Evolutionary conservation across 2,888 invertebrate species (phyloP).

Genomic region (Caenorhabditis sp.): DNA sequence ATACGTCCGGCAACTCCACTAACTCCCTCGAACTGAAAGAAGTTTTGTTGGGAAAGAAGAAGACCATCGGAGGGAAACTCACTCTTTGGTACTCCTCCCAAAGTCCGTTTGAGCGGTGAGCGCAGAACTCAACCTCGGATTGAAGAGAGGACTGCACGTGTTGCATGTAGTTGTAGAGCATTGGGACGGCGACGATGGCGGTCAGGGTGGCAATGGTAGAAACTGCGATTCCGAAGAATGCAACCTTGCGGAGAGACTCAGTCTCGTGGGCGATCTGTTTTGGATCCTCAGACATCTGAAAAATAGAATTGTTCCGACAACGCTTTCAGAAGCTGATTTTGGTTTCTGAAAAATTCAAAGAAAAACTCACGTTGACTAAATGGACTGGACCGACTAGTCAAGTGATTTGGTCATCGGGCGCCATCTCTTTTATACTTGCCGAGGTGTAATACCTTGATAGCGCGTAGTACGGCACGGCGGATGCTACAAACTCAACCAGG

Average conservation of each 20-base stretch:
- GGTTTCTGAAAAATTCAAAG: background rate
- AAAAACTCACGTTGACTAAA: constrained; percentile 51
- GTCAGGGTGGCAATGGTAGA: constrained; percentile 71
- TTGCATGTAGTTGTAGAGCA: constrained; percentile 74
- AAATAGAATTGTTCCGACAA: background rate
- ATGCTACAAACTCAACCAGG: constrained; percentile 47
- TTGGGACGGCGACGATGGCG: constrained; percentile 70
- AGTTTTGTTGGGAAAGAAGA: no score
- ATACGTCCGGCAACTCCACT: constrained; percentile 57
- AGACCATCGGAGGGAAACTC: background rate
- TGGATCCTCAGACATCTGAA: constrained; percentile 63
- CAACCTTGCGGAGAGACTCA: constrained; percentile 64
- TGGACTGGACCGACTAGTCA: constrained; percentile 58
- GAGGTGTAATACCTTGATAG: constrained; percentile 55
- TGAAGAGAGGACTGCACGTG: constrained; percentile 70
- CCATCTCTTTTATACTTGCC: constrained; percentile 46
- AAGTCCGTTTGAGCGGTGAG: constrained; percentile 68
- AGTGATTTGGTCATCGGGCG: constrained; percentile 48
- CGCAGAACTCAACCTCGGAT: constrained; percentile 70
- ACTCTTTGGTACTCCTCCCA: constrained; percentile 70
- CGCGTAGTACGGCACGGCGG: constrained; percentile 46
- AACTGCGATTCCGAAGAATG: constrained; percentile 70
- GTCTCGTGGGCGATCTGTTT: constrained; percentile 61
- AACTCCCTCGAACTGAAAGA: constrained; percentile 60
- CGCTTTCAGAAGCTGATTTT: background rate